Evolutionary conservation across 1,140 invertebrate genomes (phyloP).

Genomic region (Contarinia nasturtii): DNA sequence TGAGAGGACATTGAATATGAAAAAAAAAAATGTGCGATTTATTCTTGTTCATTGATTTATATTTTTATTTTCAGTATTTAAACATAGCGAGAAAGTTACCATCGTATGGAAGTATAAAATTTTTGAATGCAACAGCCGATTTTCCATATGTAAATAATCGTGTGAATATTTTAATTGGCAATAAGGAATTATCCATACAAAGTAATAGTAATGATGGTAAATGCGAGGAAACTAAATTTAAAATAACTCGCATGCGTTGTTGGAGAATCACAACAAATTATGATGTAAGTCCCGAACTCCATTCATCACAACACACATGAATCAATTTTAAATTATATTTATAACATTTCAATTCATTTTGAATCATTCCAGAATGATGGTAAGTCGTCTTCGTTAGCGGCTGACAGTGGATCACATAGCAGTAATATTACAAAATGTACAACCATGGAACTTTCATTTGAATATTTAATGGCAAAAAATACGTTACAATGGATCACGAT

Average conservation of each 20-base stretch:
- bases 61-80: conserved; percentile 48
- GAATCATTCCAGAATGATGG: neutral
- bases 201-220: conserved; percentile 25
- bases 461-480: conserved; percentile 87
- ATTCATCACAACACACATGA: neutral
- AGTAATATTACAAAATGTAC: conserved; percentile 4
- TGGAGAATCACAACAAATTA: conserved; percentile 86
- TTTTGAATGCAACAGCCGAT: conserved; percentile 28
- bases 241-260: conserved; percentile 86
- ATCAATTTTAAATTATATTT: conserved; percentile 9
- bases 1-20: too few relatives aligned
- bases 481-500: conserved; percentile 84
- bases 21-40: too few relatives aligned
- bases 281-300: conserved; percentile 34
- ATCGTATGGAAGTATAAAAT: conserved; percentile 74
- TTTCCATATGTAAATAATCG: conserved; percentile 49
- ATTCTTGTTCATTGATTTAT: too few relatives aligned
- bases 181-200: conserved; percentile 56
- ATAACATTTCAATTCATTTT: neutral
- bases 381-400: conserved; percentile 9
- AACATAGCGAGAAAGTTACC: conserved; percentile 58
- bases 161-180: conserved; percentile 52
- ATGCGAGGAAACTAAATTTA: conserved; percentile 62
- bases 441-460: conserved; percentile 73
- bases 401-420: conserved; percentile 5